Evolutionary conservation across 2,113 vertebrate genomes (phyloP), one percentile per base, ranked within the genome.

Genomic region (Hydrolagus affinis): DNA sequence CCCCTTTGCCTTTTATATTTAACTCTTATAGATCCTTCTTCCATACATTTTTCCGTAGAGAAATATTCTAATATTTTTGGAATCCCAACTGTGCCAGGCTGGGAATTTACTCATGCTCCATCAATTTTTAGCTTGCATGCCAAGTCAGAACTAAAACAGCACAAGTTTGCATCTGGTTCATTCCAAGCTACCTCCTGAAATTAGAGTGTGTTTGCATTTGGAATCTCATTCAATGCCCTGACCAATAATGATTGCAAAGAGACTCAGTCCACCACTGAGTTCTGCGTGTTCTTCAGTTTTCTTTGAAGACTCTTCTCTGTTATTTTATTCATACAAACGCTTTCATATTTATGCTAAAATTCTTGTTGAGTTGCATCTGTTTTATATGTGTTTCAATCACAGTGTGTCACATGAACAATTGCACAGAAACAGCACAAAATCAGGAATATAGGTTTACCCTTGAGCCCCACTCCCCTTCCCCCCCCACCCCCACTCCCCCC

Each of bases 241-340:
- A 21, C 56, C 21, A 59, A 60, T 4, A 15, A 76, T 76, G 8
- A 25, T 7, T 44, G 4, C 11, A 77, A 60, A n/a, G 21, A 77
- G n/a, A n/a, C 56, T 74, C 32, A 74, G 11, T 74, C 8, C 30
- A 74, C 30, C 30, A 74, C 15, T 19, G 44, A 74, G 72, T 30
- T 74, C 6, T 15, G 30, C 44, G 28, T 74, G 72, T 74, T 74
- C 28, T 74, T 74, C 72, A 74, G 72, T 8, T 78, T 78, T 78
- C 56, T 6, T 6, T 59, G 44, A 59, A 57, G 21, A 17, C n/a
- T 70, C 8, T 60, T 25, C n/a, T 78, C 44, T 44, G 44, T 44
- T 44, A 44, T 44, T 44, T 78, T 25, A 78, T 60, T 62, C 57
- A 78, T 21, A 8, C 25, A 78, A 62, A 25, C 23, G 11, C n/a